phyloP scores from a whole-genome alignment of 2,888 invertebrate species.

The Magallana nippona region DNA sequence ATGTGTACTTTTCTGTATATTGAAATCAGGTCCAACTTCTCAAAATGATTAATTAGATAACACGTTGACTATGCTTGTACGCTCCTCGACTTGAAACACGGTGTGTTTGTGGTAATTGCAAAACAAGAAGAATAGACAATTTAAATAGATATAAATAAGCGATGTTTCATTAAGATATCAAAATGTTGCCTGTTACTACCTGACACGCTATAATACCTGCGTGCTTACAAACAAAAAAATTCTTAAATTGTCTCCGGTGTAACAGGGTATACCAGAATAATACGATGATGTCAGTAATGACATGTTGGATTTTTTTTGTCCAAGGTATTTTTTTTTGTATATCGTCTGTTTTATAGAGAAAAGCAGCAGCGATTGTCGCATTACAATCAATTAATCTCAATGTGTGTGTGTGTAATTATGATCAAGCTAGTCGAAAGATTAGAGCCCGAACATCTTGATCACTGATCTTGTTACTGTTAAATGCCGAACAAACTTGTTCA shows the following conservation, averaged over 20 bases:
- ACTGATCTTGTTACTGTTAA: constrained; percentile 30
- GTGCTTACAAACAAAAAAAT: constrained; percentile 2
- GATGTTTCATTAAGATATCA: constrained; percentile 33
- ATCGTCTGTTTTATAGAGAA: not conserved
- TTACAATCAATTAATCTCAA: constrained; percentile 30
- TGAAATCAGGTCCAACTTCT: not conserved
- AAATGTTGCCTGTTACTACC: not conserved
- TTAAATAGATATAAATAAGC: constrained; percentile 26
- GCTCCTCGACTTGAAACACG: not conserved
- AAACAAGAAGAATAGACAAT: constrained; percentile 23
- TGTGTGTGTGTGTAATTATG: constrained; percentile 35
- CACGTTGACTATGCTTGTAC: not conserved
- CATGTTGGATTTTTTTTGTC: constrained; percentile 9
- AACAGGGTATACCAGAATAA: not conserved
- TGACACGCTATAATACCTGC: constrained; percentile 26
- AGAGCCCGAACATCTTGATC: constrained; percentile 22
- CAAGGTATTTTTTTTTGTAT: not conserved
- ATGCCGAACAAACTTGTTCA: constrained; percentile 33
- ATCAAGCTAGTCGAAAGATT: constrained; percentile 31
- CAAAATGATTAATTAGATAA: not conserved
- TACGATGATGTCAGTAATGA: not conserved
- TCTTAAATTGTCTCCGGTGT: not conserved
- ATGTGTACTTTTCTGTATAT: not conserved
- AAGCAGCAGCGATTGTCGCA: constrained; percentile 24
- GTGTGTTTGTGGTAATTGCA: constrained; percentile 28